Percentiles rank a stretch among this genome's conserved stretches.
These are phyloP conservation scores for Clanis bilineata DNA, from an alignment of 2,888 invertebrate genomes.

Conservation along the genomic window DNA sequence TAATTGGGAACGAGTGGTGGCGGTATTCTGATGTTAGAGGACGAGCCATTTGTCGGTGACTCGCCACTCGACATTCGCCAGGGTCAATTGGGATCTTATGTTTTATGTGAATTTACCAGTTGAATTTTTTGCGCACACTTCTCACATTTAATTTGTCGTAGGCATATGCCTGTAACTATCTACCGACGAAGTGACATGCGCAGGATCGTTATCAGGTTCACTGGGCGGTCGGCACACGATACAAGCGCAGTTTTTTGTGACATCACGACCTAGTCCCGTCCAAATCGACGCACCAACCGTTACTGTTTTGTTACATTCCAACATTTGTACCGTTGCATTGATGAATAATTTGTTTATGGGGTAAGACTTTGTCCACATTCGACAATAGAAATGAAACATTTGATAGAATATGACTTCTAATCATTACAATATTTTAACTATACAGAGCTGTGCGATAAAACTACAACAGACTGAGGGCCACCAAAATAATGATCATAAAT, in stretches of 20 bases:
- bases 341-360: slow-evolving; percentile 67
- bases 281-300: slow-evolving; percentile 60
- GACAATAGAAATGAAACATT: neutral
- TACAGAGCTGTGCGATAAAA: neutral
- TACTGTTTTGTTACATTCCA: slow-evolving; percentile 71
- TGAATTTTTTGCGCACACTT: neutral
- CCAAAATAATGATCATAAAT: no score
- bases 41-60: slow-evolving; percentile 12
- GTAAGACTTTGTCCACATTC: neutral
- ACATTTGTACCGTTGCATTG: slow-evolving; percentile 72
- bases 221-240: slow-evolving; percentile 61
- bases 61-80: no score
- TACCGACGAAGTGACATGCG: slow-evolving; percentile 26
- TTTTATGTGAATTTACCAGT: neutral
- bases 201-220: slow-evolving; percentile 45
- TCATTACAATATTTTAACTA: neutral
- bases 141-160: no score
- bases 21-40: slow-evolving; percentile 51
- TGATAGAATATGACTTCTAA: neutral
- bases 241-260: slow-evolving; percentile 63
- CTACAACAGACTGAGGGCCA: no score
- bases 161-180: no score
- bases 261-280: slow-evolving; percentile 43
- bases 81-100: neutral
- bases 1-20: slow-evolving; percentile 59